Evolutionary conservation across 2,113 vertebrate species (phyloP).

Genomic region (Cyphomyrus plagiostoma): DNA sequence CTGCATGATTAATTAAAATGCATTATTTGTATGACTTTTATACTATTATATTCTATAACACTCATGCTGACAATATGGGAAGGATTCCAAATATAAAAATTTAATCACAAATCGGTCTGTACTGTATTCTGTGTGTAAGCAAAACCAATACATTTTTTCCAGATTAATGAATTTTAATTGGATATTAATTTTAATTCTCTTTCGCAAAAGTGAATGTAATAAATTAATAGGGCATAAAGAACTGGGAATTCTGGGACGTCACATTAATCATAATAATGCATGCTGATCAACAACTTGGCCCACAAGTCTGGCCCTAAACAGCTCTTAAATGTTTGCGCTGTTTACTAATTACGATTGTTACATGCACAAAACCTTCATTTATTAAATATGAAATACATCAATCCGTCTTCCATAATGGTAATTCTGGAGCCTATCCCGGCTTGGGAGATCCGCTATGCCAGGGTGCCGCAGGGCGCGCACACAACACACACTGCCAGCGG

Average conservation of each 20-base stretch:
- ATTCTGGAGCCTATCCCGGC: neutral
- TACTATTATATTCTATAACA: neutral
- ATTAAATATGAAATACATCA: neutral
- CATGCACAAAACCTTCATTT: neutral
- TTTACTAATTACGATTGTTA: neutral
- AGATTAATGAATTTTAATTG: neutral
- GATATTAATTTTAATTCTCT: neutral
- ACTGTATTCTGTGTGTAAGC: neutral
- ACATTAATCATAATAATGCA: neutral
- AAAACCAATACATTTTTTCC: neutral
- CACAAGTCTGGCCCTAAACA: neutral
- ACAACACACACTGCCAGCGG: neutral
- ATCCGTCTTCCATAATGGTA: neutral
- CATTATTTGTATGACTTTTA: neutral
- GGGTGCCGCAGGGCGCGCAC: neutral
- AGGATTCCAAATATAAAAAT: neutral
- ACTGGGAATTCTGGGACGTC: neutral
- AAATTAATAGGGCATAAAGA: neutral
- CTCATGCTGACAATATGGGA: neutral
- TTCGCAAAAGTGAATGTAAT: neutral
- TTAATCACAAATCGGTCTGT: neutral
- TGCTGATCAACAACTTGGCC: neutral
- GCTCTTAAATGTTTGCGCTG: neutral
- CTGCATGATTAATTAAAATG: neutral
- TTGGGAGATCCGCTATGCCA: neutral